Percentiles rank a stretch among this genome's conserved stretches.
phyloP scores from a whole-genome alignment of 2,888 invertebrate species.

The Atethmia centrago region DNA sequence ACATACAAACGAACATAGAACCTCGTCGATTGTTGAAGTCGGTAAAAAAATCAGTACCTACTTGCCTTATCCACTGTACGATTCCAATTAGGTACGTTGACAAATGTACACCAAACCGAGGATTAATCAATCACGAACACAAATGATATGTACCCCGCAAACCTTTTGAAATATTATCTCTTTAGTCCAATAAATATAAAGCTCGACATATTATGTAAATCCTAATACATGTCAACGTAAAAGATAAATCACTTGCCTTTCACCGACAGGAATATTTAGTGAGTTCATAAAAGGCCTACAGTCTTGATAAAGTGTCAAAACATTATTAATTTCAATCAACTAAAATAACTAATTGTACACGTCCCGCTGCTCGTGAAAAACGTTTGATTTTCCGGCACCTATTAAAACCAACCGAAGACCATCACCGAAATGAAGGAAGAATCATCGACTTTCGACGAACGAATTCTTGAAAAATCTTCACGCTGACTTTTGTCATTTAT shows the following conservation, averaged over 20 bases:
- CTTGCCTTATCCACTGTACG: conserved; percentile 23
- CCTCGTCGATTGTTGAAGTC: no score
- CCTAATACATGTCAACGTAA: conserved; percentile 56
- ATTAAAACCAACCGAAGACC: not conserved
- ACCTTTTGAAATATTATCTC: conserved; percentile 61
- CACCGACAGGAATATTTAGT: conserved; percentile 25
- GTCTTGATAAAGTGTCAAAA: not conserved
- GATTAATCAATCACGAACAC: conserved; percentile 65
- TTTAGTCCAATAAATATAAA: conserved; percentile 58
- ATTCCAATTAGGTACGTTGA: conserved; percentile 59
- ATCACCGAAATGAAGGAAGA: not conserved
- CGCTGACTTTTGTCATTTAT: not conserved
- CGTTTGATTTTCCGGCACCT: not conserved
- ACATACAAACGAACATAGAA: no score
- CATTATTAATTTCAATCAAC: not conserved
- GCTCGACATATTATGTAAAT: conserved; percentile 57
- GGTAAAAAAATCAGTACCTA: conserved; percentile 9
- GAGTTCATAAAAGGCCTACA: not conserved
- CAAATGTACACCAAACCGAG: conserved; percentile 52
- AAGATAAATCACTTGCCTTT: conserved; percentile 54
- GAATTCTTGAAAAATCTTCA: not conserved
- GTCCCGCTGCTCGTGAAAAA: not conserved
- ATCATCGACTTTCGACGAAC: not conserved
- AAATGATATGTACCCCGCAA: conserved; percentile 52
- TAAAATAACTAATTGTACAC: not conserved